Base-by-base conservation (phyloP, 2,113 vertebrate genomes). In the zebrafish (Danio rerio) region DNA sequence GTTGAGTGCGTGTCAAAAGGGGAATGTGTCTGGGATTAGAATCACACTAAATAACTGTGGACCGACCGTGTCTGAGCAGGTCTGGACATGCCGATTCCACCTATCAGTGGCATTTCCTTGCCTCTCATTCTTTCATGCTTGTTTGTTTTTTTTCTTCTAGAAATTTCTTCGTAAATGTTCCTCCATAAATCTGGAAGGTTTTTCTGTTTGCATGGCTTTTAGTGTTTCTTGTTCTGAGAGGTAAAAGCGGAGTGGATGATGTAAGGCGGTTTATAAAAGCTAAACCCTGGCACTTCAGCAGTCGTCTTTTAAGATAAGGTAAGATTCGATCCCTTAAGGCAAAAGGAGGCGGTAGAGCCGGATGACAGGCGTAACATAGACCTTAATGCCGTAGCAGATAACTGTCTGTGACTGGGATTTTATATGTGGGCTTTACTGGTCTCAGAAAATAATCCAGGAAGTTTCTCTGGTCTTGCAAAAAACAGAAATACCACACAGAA, bases 121-220 rank as follows among this genome's bases (percentile, higher is more conserved):
- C 58, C 16, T 71, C 16, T 73, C 59, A 15, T 76, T 79, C 59
- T 62, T 18, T 43, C 55, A 40, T n/a, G 84, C 84, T 89, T 75
- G 6, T 7, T 21, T 63, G 10, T 71, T 65, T 83, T 21, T 49
- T 76, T 83, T 21, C 40, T 76, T 56, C 63, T 76, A 31, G 50
- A n/a, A 83, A 83, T 88, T 88, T 87, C 86, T 90, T 85, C 62
- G 77, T 88, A 86, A 87, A 81, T 88, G 74, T 84, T 58, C 58
- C 15, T 68, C 18, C 20, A 85, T 80, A 81, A 47, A 53, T 9
- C 61, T 66, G 10, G 31, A 53, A 40, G 45, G 8, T 8, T 63
- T 13, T 69, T 56, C 66, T 50, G 42, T 20, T 61, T 84, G 72
- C 73, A 74, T 83, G 69, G 63, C 31, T 82, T 74, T 68, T 70